Conservation (phyloP, 2,797 vertebrate genomes). For the Poeciliopsis infans region DNA sequence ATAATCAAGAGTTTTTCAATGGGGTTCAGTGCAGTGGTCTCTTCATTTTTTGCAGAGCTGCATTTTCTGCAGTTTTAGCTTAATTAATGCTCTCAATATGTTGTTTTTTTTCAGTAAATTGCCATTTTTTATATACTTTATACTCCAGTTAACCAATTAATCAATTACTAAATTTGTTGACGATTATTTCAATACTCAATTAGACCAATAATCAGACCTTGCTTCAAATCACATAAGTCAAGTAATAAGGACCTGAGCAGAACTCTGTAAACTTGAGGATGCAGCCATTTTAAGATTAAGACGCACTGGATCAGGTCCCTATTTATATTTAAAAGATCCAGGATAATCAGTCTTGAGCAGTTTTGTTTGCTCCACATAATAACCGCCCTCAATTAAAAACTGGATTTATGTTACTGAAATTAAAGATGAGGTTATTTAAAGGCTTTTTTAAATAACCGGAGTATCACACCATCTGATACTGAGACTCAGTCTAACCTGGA, state of each 20-base stretch:
- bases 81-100: too few relatives aligned
- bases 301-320: too few relatives aligned
- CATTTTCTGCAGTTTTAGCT: too few relatives aligned
- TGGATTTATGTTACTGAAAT: background rate
- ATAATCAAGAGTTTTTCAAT: too few relatives aligned
- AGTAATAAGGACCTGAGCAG: background rate
- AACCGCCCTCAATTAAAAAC: background rate
- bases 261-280: background rate
- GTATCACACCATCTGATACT: constrained; percentile 16
- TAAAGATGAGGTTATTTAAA: background rate
- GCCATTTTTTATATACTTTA: too few relatives aligned
- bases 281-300: background rate
- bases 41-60: too few relatives aligned
- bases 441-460: background rate
- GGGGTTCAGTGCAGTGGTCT: too few relatives aligned
- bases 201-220: too few relatives aligned
- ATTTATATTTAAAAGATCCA: background rate
- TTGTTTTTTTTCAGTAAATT: too few relatives aligned
- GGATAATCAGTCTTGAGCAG: background rate
- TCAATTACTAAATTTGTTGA: too few relatives aligned
- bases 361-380: background rate
- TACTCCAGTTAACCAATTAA: too few relatives aligned
- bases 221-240: background rate
- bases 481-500: constrained; percentile 26
- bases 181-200: too few relatives aligned